These are phyloP conservation scores for Tryphoninae sp. DNA, from an alignment of 2,888 invertebrate species.

Conservation along the genomic window DNA sequence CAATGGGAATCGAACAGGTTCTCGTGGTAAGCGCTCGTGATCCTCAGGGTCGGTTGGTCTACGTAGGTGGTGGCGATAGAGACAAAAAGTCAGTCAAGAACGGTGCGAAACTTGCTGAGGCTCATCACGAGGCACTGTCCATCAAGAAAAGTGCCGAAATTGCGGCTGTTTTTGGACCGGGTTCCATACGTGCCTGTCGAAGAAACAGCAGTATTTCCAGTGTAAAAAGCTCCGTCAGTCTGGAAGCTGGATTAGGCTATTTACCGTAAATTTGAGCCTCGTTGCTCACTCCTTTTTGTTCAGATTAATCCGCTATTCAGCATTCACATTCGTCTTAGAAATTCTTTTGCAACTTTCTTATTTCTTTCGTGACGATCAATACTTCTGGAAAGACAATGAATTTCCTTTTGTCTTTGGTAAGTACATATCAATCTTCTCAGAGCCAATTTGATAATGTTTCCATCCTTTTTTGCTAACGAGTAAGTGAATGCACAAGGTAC, in stretches of 20 bases:
- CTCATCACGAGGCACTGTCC: conserved; percentile 86
- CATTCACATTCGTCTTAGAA: no score
- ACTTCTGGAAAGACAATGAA: no score
- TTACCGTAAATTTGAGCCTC: conserved; percentile 71
- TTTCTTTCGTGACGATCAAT: no score
- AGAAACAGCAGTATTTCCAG: conserved; percentile 77
- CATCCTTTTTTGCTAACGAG: no score
- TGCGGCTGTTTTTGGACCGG: conserved; percentile 92
- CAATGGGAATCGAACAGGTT: conserved; percentile 79
- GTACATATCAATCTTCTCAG: no score
- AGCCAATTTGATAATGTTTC: no score
- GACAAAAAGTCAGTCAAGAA: conserved; percentile 69
- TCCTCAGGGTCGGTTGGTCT: conserved; percentile 81
- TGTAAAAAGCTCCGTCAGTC: conserved; percentile 76
- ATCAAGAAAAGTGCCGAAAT: conserved; percentile 95
- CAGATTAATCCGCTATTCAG: neutral
- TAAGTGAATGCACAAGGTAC: no score
- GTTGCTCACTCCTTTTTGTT: no score
- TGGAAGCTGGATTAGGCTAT: conserved; percentile 79
- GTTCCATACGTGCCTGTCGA: conserved; percentile 77
- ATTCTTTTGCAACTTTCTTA: no score
- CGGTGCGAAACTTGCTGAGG: conserved; percentile 68
- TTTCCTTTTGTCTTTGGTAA: no score
- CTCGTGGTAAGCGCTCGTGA: conserved; percentile 82
- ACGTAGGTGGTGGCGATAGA: conserved; percentile 79